Evolutionary conservation across 2,888 invertebrate species (phyloP).

Genomic region (Eupithecia abbreviata): DNA sequence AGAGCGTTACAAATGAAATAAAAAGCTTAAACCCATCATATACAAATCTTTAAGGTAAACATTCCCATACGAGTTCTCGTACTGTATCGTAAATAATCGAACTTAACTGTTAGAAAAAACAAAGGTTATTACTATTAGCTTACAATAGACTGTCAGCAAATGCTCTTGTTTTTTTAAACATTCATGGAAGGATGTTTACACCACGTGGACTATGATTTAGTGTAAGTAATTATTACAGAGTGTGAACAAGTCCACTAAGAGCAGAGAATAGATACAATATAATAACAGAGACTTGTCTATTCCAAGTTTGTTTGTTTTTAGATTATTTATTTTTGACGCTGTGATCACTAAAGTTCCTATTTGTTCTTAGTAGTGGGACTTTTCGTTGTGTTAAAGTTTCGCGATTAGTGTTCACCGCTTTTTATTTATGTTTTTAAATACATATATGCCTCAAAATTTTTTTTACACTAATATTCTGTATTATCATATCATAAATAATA

Average conservation of each 20-base stretch:
- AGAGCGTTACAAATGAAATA: constrained; percentile 4
- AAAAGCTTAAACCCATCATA: not conserved
- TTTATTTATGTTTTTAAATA: too few species aligned
- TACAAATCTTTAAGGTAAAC: constrained; percentile 57
- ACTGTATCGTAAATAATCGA: constrained; percentile 70
- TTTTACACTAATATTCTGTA: too few species aligned
- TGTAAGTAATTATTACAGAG: constrained; percentile 80
- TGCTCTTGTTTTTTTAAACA: constrained; percentile 72
- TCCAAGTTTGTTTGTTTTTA: constrained; percentile 64
- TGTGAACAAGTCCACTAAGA: constrained; percentile 80
- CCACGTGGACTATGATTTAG: constrained; percentile 80
- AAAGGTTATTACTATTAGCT: constrained; percentile 78
- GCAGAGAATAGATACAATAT: constrained; percentile 72
- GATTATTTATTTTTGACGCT: not conserved
- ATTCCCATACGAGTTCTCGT: constrained; percentile 70
- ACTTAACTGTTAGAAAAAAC: constrained; percentile 57
- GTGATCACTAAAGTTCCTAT: not conserved
- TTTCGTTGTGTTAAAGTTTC: not conserved
- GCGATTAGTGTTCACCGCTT: not conserved
- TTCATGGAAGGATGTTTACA: constrained; percentile 77
- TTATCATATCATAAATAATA: too few species aligned
- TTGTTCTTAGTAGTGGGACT: not conserved
- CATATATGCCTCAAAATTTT: too few species aligned
- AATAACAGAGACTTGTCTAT: constrained; percentile 78
- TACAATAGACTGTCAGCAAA: constrained; percentile 76